Conservation (phyloP, 1,140 invertebrate genomes). For the Drosophila ohnishii region DNA sequence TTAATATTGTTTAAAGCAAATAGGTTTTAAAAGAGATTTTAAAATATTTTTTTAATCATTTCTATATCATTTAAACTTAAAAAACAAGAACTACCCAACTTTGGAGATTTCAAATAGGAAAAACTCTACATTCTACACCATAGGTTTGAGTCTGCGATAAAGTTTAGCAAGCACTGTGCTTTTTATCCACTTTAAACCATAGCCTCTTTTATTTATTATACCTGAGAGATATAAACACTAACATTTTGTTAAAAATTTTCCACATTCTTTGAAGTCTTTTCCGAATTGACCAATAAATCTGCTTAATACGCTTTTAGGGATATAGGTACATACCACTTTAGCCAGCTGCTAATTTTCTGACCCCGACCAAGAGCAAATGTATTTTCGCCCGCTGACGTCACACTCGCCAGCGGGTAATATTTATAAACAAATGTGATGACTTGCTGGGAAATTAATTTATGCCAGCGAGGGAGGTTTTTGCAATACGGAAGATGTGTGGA, state of each 20-base stretch:
- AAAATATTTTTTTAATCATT: background rate
- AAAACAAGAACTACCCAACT: background rate
- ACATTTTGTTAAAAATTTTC: constrained; percentile 16
- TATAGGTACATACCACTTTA: constrained; percentile 10
- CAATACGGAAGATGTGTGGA: background rate
- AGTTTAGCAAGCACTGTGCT: constrained; percentile 15
- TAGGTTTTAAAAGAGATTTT: background rate
- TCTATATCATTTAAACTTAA: background rate
- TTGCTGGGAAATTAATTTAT: constrained; percentile 17
- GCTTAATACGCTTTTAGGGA: background rate
- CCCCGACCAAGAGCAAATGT: constrained; percentile 51
- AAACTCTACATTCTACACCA: background rate
- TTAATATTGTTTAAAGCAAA: background rate
- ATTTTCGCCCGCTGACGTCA: constrained; percentile 60
- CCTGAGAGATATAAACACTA: background rate
- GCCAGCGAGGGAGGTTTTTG: constrained; percentile 13
- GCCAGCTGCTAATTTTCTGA: constrained; percentile 40
- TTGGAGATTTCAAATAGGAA: background rate
- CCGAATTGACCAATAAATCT: constrained; percentile 16
- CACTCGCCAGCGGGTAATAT: constrained; percentile 29
- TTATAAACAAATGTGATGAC: constrained; percentile 44
- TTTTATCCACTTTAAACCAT: constrained; percentile 3
- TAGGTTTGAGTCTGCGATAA: constrained; percentile 36
- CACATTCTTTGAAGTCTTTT: constrained; percentile 35
- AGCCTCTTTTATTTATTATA: background rate